phyloP scores from a whole-genome alignment of 2,113 vertebrate species.

The Mormyrus iriodes region DNA sequence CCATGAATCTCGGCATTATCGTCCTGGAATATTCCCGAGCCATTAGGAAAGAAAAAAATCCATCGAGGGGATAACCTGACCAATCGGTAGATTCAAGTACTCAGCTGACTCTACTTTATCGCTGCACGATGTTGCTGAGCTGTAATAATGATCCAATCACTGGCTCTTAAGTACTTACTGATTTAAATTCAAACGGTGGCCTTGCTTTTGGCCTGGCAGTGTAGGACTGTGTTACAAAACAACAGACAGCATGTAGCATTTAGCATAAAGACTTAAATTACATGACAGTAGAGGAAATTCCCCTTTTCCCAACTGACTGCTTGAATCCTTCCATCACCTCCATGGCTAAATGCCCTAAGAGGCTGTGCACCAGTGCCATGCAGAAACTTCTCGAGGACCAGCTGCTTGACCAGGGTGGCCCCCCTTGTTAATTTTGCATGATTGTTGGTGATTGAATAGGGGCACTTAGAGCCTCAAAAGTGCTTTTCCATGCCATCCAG shows the following conservation, averaged over 20 bases:
- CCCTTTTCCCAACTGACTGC: not conserved
- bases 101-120: no score
- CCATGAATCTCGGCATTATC: no score
- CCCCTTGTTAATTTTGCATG: not conserved
- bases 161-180: no score
- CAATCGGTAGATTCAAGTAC: no score
- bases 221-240: not conserved
- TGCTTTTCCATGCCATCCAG: slow-evolving; percentile 20
- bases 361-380: not conserved
- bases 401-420: not conserved
- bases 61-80: no score
- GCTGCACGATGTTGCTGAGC: no score
- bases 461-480: not conserved
- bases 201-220: no score
- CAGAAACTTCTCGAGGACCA: not conserved
- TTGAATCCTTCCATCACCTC: not conserved
- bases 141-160: no score
- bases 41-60: no score
- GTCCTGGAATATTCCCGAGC: no score
- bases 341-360: not conserved
- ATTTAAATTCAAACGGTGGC: no score
- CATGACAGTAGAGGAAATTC: not conserved
- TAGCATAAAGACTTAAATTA: not conserved
- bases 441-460: not conserved
- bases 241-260: not conserved